Evolutionary conservation across 2,797 vertebrate genomes (phyloP), one percentile per base, ranked within the genome.

Genomic region (Darevskia mixta): DNA sequence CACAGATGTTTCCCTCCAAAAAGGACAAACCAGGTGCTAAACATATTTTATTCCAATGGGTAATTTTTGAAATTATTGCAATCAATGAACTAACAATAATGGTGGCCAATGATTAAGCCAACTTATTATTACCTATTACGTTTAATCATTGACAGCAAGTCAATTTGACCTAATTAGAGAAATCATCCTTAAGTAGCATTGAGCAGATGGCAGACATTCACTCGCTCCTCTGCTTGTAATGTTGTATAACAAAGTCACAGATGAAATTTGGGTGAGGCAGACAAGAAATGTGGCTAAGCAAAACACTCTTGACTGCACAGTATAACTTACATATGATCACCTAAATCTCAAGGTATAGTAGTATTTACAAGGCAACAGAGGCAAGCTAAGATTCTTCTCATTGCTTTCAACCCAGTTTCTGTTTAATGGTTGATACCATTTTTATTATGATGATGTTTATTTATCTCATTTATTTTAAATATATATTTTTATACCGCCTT

Each of bases 51-150:
- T 97, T 97, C 97, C 97, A 96, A 97, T 95, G 97, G 97, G 97
- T 96, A 98, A 98, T 98, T 98, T 98, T 96, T 97, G 89, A 97
- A 98, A 98, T 98, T 98, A 98, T 98, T 98, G 97, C 97, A 98
- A 98, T 98, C 98, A 98, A 98, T 98, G 98, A 97, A 94, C 96
- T 98, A 98, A 98, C 98, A 98, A 98, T 97, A 96, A 95, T 96
- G 95, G 93, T 96, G 97, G 97, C 97, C 88, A 98, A 97, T 97
- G 97, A 98, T 96, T 95, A 97, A 96, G 96, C 96, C 96, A 94
- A 96, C 97, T 97, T 98, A 97, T 98, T 98, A 97, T 97, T 97
- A 97, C 93, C 95, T 96, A 98, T 98, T 97, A 97, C 96, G 97
- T 98, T 97, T 98, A 98, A 98, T 98, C 98, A 98, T 97, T 97